Percentiles rank a stretch among this genome's conserved stretches.
Evolutionary conservation across 2,797 vertebrate species (phyloP).

Genomic region (Rhynchotus rufescens): DNA sequence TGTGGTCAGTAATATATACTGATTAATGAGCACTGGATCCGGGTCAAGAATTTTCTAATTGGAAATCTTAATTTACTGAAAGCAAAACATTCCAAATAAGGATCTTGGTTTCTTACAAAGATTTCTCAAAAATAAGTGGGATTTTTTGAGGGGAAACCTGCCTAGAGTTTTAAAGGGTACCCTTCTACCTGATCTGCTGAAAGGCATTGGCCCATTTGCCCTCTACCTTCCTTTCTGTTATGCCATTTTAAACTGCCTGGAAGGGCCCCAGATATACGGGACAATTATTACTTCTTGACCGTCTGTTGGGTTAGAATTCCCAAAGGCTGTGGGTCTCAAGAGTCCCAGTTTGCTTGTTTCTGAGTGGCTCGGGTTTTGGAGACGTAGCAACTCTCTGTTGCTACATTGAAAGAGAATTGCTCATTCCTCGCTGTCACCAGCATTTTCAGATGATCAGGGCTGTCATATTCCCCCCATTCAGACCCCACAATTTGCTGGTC

Average conservation of each 20-base stretch:
- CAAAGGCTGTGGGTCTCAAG: not conserved
- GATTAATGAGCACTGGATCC: constrained; percentile 35
- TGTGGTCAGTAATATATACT: constrained; percentile 13
- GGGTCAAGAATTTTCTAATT: constrained; percentile 40
- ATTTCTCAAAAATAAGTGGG: not conserved
- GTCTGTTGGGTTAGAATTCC: not conserved
- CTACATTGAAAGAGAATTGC: constrained; percentile 24
- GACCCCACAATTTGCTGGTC: not conserved
- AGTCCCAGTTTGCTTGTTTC: not conserved
- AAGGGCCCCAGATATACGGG: not conserved
- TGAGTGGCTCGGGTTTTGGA: not conserved
- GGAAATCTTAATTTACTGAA: not conserved
- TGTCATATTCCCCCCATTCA: not conserved
- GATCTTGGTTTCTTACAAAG: not conserved
- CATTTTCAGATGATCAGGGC: constrained; percentile 16
- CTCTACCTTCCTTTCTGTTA: not conserved
- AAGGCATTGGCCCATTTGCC: not conserved
- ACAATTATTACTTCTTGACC: not conserved
- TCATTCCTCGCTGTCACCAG: constrained; percentile 7
- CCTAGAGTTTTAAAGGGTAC: not conserved
- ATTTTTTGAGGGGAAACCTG: not conserved
- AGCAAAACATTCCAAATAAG: not conserved
- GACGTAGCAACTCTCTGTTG: not conserved
- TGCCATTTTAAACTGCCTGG: not conserved
- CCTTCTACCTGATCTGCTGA: not conserved